These are phyloP conservation scores for Chiloscyllium punctatum DNA, from an alignment of 2,797 vertebrate genomes.

Conservation along the genomic window DNA sequence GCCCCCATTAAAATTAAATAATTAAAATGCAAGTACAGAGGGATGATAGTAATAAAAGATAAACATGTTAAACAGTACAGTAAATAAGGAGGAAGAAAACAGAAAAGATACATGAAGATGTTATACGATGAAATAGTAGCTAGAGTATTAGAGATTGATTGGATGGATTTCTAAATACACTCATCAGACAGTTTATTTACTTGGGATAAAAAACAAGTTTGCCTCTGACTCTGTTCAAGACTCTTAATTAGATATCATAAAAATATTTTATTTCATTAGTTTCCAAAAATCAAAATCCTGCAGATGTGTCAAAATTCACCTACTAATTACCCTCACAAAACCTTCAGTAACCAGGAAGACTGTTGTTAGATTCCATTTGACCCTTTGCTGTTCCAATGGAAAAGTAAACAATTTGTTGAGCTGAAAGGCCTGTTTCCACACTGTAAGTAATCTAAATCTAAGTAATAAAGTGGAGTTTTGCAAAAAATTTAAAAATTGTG, in stretches of 20 bases:
- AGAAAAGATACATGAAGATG: not conserved
- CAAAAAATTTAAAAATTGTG: no score
- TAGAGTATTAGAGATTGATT: not conserved
- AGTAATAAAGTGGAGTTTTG: no score
- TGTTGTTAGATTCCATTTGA: not conserved
- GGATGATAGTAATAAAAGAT: not conserved
- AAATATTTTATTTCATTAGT: not conserved
- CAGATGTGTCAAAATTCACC: not conserved
- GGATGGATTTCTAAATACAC: not conserved
- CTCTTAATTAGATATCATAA: no score
- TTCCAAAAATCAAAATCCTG: not conserved
- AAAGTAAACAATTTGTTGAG: not conserved
- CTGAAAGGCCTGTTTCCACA: no score
- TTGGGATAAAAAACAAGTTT: no score
- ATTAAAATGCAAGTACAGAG: not conserved
- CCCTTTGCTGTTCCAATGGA: not conserved
- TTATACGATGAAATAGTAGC: no score
- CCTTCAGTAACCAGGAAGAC: not conserved
- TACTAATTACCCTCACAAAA: not conserved
- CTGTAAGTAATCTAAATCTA: no score
- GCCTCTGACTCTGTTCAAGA: not conserved
- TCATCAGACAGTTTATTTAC: not conserved
- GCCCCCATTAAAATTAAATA: no score
- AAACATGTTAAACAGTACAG: not conserved
- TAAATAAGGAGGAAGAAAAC: not conserved